Conservation (phyloP, 2,797 vertebrate species). For the Synaphobranchus kaupii region DNA sequence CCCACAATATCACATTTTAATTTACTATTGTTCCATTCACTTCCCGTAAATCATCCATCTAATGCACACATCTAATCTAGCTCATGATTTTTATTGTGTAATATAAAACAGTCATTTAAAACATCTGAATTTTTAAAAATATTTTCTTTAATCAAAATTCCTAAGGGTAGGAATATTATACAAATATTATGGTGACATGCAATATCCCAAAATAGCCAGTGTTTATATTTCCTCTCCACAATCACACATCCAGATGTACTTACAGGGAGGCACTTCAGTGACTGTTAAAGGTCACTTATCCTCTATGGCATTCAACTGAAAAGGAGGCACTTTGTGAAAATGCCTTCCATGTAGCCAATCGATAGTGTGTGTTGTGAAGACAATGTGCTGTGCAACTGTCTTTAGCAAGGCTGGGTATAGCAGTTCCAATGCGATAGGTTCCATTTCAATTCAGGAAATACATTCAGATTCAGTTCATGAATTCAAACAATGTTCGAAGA, state of each 20-base stretch:
- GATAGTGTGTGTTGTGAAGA: conserved; percentile 65
- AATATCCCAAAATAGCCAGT: conserved; percentile 32
- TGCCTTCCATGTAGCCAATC: conserved; percentile 65
- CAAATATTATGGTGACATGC: conserved; percentile 32
- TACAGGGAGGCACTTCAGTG: conserved; percentile 52
- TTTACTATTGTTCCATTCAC: too few species aligned
- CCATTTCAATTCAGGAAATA: too few species aligned
- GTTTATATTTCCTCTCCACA: conserved; percentile 45
- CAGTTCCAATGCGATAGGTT: neutral
- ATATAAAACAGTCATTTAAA: too few species aligned
- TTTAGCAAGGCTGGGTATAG: conserved; percentile 50
- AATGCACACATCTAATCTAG: too few species aligned
- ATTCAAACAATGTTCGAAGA: too few species aligned
- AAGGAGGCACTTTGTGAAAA: conserved; percentile 66
- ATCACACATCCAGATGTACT: conserved; percentile 47
- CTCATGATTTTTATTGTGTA: too few species aligned
- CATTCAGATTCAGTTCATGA: too few species aligned
- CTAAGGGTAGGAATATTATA: neutral
- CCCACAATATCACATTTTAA: too few species aligned
- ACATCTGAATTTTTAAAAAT: too few species aligned
- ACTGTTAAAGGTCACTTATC: conserved; percentile 51
- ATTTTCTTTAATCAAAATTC: too few species aligned
- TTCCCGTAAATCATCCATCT: too few species aligned
- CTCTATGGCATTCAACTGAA: conserved; percentile 60
- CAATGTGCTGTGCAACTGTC: conserved; percentile 66